Evolutionary conservation across 2,113 vertebrate genomes (phyloP), one percentile per base, ranked within the genome.

Genomic region (Verasper variegatus): DNA sequence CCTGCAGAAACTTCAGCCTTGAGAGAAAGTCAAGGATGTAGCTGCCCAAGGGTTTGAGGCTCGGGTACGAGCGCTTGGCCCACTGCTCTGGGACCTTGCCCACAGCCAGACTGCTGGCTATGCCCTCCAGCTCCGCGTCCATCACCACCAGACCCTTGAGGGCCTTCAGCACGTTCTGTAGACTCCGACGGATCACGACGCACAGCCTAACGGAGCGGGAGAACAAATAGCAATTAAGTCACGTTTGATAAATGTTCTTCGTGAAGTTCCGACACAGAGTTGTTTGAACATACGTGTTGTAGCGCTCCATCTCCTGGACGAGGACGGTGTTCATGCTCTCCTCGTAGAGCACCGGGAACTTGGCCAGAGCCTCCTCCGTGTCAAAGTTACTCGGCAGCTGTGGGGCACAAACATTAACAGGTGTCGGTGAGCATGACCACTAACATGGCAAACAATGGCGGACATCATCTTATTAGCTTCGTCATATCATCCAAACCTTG

Each of bases 281-380:
- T 71, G 56, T 49, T 37, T 57, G 12, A 47, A 59, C 95, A 80
- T 95, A 98, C 97, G 94, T 95, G 92, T 99, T 98, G 93, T 97
- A 99, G 75, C 98, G 95, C 81, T 97, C 96, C 97, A 98, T 98
- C 93, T 99, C 97, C 89, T 99, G 97, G 66, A 99, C 96, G 40
- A 99, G 93, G 31, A 99, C 97, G 0, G 97, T 98, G 88, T 99
- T 99, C 97, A 98, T 99, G 82, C 98, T 99, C 85, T 99, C 98
- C 80, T 99, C 94, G 56, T 99, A 99, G 67, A 37, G 94, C 81
- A 99, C 96, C 0, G 98, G 98, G 79, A 95, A 99, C 78, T 93
- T 97, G 20, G 24, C 14, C 3, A 99, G 93, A 45, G 96, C 95
- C 26, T 74, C 60, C 88, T 98, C 97, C 56, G 93, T 95, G 90